These are phyloP conservation scores for Pachydiplax longipennis DNA, from an alignment of 2,888 invertebrate species.

Conservation along the genomic window DNA sequence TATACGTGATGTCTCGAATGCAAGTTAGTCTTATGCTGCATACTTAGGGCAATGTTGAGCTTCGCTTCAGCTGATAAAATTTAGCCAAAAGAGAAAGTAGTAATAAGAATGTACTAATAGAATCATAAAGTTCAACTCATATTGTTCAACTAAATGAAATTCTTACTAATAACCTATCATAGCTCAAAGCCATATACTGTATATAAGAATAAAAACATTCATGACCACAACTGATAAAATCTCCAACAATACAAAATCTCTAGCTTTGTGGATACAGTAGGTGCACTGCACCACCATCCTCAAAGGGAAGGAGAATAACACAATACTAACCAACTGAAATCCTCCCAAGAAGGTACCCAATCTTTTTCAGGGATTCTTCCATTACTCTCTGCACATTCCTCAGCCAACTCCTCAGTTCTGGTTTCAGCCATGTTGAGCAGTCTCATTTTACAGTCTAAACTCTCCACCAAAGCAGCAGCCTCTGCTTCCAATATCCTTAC, in stretches of 20 bases:
- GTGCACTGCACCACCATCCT: no score
- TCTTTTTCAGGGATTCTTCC: neutral
- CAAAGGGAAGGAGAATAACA: neutral
- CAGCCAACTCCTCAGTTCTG: neutral
- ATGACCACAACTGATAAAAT: neutral
- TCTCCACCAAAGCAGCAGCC: neutral
- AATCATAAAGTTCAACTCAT: no score
- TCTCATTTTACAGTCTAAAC: neutral
- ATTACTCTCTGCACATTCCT: neutral
- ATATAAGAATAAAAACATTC: no score
- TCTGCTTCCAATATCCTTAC: slow-evolving; percentile 9
- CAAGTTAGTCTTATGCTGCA: neutral
- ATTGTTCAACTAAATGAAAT: no score
- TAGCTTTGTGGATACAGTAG: no score
- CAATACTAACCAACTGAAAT: neutral
- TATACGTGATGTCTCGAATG: neutral
- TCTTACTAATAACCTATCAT: no score
- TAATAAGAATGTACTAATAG: no score
- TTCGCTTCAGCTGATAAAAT: neutral
- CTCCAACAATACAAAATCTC: neutral
- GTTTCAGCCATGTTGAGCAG: neutral
- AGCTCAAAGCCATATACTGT: no score
- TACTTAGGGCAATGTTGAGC: neutral
- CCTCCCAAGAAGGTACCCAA: neutral
- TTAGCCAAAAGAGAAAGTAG: neutral